phyloP scores from a whole-genome alignment of 2,888 invertebrate genomes.

The Eupithecia subfuscata region DNA sequence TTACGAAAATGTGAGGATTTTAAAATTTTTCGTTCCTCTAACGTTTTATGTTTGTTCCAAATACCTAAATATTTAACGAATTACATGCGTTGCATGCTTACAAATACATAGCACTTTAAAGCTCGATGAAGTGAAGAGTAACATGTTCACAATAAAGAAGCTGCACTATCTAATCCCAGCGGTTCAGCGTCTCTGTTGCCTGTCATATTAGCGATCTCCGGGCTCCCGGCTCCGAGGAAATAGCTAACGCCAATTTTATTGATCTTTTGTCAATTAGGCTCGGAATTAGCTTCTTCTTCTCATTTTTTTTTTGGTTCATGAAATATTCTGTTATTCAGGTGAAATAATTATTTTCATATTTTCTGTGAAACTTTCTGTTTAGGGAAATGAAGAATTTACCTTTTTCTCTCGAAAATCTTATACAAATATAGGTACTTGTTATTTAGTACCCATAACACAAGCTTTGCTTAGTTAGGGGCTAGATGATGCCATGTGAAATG shows the following conservation, averaged over 20 bases:
- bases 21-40: too few relatives aligned
- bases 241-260: slow-evolving; percentile 14
- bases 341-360: background rate
- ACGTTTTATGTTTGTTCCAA: background rate
- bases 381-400: background rate
- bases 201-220: slow-evolving; percentile 28
- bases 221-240: slow-evolving; percentile 3
- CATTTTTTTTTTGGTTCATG: background rate
- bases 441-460: too few relatives aligned
- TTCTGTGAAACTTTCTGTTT: background rate
- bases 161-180: slow-evolving; percentile 20
- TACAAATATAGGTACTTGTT: too few relatives aligned
- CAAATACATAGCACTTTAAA: background rate
- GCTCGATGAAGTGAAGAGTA: background rate
- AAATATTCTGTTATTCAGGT: background rate
- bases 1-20: too few relatives aligned
- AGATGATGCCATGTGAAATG: too few relatives aligned
- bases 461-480: too few relatives aligned
- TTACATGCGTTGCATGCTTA: background rate
- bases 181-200: slow-evolving; percentile 19
- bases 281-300: slow-evolving; percentile 21
- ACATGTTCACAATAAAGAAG: slow-evolving; percentile 4
- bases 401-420: too few relatives aligned
- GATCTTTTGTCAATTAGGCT: slow-evolving; percentile 20
- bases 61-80: background rate